Percentiles rank a stretch among this genome's conserved stretches.
phyloP scores from a whole-genome alignment of 2,113 vertebrate species.

The Pontoporia blainvillei region DNA sequence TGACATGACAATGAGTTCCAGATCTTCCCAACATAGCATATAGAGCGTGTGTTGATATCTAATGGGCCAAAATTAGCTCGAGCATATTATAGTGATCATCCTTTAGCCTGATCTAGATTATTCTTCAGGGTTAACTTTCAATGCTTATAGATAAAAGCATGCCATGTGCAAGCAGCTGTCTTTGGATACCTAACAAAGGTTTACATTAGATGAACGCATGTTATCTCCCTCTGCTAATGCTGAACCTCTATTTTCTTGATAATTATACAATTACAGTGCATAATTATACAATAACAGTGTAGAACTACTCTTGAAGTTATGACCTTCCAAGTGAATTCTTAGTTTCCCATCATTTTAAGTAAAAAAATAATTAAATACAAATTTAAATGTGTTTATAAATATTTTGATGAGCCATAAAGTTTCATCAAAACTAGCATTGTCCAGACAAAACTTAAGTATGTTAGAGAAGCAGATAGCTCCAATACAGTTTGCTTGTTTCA shows the following conservation, averaged over 20 bases:
- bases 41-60: background rate
- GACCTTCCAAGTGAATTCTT: background rate
- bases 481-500: background rate
- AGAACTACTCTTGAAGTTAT: background rate
- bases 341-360: too few species aligned
- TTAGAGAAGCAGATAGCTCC: background rate
- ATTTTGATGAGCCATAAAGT: background rate
- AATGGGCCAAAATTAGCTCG: background rate
- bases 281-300: background rate
- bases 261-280: background rate
- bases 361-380: background rate
- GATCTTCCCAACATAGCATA: background rate
- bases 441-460: background rate
- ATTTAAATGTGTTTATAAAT: constrained; percentile 5
- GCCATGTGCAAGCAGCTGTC: background rate
- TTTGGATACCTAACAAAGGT: background rate
- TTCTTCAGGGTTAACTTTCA: background rate
- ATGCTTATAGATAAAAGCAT: background rate
- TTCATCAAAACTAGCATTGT: background rate
- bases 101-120: background rate
- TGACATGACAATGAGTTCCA: constrained; percentile 41
- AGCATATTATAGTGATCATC: background rate
- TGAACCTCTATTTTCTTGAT: background rate
- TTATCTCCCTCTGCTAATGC: background rate
- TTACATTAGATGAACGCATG: background rate